These are phyloP conservation scores for Brachionus paranguensis DNA, from an alignment of 1,140 invertebrate species.

Conservation along the genomic window DNA sequence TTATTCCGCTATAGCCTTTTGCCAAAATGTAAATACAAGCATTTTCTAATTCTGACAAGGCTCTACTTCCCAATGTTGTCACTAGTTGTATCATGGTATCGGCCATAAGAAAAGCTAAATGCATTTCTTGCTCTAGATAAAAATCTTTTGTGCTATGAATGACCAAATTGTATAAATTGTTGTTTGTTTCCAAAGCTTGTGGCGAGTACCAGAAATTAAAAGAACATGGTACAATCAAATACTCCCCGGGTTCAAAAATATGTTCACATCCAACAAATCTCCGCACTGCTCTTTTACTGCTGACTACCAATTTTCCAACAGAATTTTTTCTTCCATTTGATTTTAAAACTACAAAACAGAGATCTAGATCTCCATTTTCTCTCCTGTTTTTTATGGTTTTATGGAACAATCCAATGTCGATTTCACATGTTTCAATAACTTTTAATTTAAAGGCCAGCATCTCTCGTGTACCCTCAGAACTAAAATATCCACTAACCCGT, in stretches of 20 bases:
- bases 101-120: constrained; percentile 7
- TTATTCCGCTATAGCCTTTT: constrained; percentile 20
- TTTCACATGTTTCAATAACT: constrained; percentile 39
- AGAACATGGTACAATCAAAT: constrained; percentile 30
- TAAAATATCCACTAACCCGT: constrained; percentile 12
- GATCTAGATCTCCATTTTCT: constrained; percentile 23
- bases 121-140: constrained; percentile 38
- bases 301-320: constrained; percentile 4
- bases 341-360: constrained; percentile 23
- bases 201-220: constrained; percentile 14
- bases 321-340: constrained; percentile 24
- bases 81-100: constrained; percentile 16
- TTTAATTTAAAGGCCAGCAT: constrained; percentile 10
- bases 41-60: constrained; percentile 10
- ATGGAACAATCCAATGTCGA: constrained; percentile 38
- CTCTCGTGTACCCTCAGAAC: neutral
- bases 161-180: constrained; percentile 35
- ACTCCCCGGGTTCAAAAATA: constrained; percentile 37
- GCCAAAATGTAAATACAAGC: constrained; percentile 37
- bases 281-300: constrained; percentile 4
- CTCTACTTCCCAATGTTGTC: neutral
- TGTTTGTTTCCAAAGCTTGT: neutral
- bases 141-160: constrained; percentile 38
- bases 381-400: constrained; percentile 22
- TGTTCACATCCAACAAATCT: constrained; percentile 19